Conservation (phyloP, 1,140 invertebrate species). For the Micrasema minimum region DNA sequence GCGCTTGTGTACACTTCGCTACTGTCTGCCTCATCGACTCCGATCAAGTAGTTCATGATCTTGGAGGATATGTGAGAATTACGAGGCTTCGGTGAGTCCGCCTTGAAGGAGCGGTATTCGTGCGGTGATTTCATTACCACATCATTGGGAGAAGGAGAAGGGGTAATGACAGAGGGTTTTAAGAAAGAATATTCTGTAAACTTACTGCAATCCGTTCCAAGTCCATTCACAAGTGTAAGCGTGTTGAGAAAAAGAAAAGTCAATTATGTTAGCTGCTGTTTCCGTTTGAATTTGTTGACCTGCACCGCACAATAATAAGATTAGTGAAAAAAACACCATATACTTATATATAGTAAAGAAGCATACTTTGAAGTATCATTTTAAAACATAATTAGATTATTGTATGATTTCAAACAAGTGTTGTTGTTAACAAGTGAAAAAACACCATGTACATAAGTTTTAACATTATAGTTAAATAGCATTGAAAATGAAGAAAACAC, state of each 20-base stretch:
- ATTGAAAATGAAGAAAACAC: too few species aligned
- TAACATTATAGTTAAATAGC: too few species aligned
- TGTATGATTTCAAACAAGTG: too few species aligned
- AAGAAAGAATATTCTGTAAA: constrained; percentile 56
- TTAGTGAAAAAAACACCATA: too few species aligned
- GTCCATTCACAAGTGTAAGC: constrained; percentile 41
- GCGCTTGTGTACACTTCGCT: constrained; percentile 46
- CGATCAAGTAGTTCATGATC: constrained; percentile 56
- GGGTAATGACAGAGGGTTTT: constrained; percentile 55
- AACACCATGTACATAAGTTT: too few species aligned
- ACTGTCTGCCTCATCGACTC: constrained; percentile 54
- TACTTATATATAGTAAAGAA: too few species aligned
- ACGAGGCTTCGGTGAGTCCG: constrained; percentile 58
- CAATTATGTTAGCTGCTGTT: constrained; percentile 44
- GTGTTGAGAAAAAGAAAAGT: constrained; percentile 45
- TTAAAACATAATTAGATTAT: too few species aligned
- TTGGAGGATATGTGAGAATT: constrained; percentile 62
- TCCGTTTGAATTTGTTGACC: constrained; percentile 22
- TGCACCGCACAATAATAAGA: neutral
- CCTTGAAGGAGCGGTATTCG: constrained; percentile 59
- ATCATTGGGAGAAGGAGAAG: constrained; percentile 69
- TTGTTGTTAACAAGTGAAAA: too few species aligned
- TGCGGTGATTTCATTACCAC: constrained; percentile 67
- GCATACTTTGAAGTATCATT: too few species aligned
- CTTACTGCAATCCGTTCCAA: constrained; percentile 59